phyloP scores from a whole-genome alignment of 2,113 vertebrate genomes.

The Microcebus griseorufus region DNA sequence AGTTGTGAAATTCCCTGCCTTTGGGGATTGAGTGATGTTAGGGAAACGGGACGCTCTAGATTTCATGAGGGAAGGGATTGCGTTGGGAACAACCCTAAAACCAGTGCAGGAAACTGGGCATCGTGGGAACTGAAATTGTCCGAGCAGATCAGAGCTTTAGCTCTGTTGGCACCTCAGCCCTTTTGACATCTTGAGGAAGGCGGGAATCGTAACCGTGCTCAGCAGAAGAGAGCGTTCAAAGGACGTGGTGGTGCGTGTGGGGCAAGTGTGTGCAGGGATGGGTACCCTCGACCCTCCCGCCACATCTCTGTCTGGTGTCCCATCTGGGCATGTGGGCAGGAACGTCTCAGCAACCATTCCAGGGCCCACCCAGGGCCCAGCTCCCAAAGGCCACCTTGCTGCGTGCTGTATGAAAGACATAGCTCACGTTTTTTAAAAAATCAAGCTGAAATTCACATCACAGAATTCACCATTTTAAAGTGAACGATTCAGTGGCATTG shows the following conservation, averaged over 20 bases:
- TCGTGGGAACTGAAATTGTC: too few species aligned
- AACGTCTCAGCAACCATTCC: background rate
- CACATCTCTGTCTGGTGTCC: background rate
- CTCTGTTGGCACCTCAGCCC: too few species aligned
- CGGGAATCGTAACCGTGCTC: too few species aligned
- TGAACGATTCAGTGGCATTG: background rate
- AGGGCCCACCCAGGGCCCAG: background rate
- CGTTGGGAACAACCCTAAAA: background rate
- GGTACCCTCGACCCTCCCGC: too few species aligned
- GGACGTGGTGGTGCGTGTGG: too few species aligned
- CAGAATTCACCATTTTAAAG: background rate
- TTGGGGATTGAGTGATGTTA: background rate
- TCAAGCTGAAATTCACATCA: background rate
- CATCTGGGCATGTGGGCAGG: background rate
- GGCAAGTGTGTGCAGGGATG: too few species aligned
- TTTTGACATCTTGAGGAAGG: background rate
- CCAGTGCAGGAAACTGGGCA: background rate
- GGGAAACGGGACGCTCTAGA: background rate
- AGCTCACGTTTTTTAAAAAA: background rate
- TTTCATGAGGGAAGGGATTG: background rate
- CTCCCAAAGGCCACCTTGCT: background rate
- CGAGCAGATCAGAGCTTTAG: background rate
- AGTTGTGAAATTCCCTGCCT: background rate
- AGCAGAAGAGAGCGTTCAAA: too few species aligned
- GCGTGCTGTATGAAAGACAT: rapidly evolving